Evolutionary conservation across 2,797 vertebrate genomes (phyloP), one percentile per base, ranked within the genome.

Genomic region (Chelidonichthys spinosus): DNA sequence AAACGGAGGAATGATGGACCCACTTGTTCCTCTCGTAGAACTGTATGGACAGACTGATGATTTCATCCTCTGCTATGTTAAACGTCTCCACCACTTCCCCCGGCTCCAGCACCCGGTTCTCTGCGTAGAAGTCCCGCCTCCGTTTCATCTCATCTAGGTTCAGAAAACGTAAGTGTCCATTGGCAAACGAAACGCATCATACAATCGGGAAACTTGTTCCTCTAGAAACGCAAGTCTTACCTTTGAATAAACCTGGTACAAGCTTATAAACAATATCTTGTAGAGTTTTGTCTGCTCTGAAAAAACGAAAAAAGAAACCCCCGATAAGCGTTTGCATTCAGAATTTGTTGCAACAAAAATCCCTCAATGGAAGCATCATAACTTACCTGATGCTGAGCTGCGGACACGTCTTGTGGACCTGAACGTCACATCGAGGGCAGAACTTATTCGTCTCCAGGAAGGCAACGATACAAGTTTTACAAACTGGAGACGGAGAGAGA

Each of bases 211-310:
- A 63, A 58, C 10, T 2, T 13, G 10, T 1, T 1, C 4, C 58
- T 39, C 0, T 6, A 0, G 0, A 8, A 49, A 25, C 3, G 3
- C 0, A 1, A 25, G 6, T 14, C 95, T 94, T 92, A 99, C 98
- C 98, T 98, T 99, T 99, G 91, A 99, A 99, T 85, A 99, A 95
- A 63, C 98, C 98, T 49, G 98, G 98, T 74, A 99, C 98, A 78
- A 99, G 94, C 92, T 99, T 99, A 95, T 99, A 99, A 63, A 99
- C 98, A 60, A 99, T 99, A 78, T 99, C 98, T 95, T 99, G 98
- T 83, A 99, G 97, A 87, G 97, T 99, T 96, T 99, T 99, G 94
- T 99, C 98, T 66, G 98, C 97, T 92, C 98, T 99, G 87, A 14
- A 74, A 76, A 68, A 25, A 25, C 25, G 55, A 49, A 76, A 15